Percentiles rank a stretch among this genome's conserved stretches.
These are phyloP conservation scores for Ommatoiulus sabulosus DNA, from an alignment of 2,888 invertebrate species.

Conservation along the genomic window DNA sequence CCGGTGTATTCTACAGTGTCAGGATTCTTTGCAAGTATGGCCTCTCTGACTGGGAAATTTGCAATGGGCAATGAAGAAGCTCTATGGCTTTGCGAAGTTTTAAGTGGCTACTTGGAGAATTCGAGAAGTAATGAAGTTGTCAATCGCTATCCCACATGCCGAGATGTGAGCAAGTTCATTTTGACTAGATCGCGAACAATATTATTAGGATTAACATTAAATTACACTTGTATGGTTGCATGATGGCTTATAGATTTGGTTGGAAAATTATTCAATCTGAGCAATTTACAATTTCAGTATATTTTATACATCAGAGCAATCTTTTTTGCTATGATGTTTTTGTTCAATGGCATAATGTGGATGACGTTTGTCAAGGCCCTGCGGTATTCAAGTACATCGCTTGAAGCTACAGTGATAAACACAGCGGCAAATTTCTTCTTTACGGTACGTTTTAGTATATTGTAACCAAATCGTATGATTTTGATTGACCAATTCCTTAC, in stretches of 20 bases:
- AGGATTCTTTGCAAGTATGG: conserved; percentile 67
- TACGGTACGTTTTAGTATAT: conserved; percentile 65
- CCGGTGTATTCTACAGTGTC: conserved; percentile 66
- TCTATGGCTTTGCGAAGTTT: conserved; percentile 63
- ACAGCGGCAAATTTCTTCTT: conserved; percentile 70
- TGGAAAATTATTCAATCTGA: neutral
- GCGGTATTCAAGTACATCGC: conserved; percentile 67
- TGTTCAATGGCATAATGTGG: conserved; percentile 70
- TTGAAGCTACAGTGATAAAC: conserved; percentile 70
- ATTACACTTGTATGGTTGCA: neutral
- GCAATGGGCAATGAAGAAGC: conserved; percentile 66
- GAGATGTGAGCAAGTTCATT: conserved; percentile 49
- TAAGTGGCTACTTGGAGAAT: conserved; percentile 40
- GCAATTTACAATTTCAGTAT: conserved; percentile 62
- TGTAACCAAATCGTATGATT: neutral
- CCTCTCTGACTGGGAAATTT: conserved; percentile 68
- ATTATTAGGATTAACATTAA: too few relatives aligned
- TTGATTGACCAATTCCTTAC: neutral
- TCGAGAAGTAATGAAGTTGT: neutral
- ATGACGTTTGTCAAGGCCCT: conserved; percentile 69
- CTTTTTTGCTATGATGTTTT: conserved; percentile 67
- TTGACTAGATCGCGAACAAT: neutral
- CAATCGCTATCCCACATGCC: conserved; percentile 56
- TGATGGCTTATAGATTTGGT: neutral
- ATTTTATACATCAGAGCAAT: conserved; percentile 64